phyloP scores from a whole-genome alignment of 1,140 invertebrate genomes.

The Zophobas atratus region DNA sequence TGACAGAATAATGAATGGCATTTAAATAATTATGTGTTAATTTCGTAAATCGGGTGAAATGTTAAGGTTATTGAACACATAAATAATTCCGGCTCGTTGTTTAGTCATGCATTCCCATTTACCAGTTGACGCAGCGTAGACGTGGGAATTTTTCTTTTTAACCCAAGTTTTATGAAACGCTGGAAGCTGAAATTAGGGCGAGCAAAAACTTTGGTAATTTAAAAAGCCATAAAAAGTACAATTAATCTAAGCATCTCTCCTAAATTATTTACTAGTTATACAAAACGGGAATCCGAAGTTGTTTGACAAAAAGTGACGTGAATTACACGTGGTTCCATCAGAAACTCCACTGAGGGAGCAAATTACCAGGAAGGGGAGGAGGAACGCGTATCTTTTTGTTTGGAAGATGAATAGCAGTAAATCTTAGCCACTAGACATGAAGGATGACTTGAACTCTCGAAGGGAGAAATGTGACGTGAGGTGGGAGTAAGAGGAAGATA shows the following conservation, averaged over 20 bases:
- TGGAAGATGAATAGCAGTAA: conserved; percentile 61
- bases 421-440: conserved; percentile 61
- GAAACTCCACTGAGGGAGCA: conserved; percentile 42
- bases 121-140: conserved; percentile 9
- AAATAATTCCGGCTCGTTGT: conserved; percentile 5
- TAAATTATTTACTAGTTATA: conserved; percentile 31
- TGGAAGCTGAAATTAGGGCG: not conserved
- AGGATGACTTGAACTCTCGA: conserved; percentile 57
- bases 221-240: conserved; percentile 20
- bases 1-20: not conserved
- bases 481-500: conserved; percentile 50
- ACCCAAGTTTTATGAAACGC: not conserved
- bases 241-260: conserved; percentile 3
- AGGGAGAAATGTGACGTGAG: conserved; percentile 54
- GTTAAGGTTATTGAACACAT: not conserved
- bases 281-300: conserved; percentile 9
- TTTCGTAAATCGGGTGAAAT: not conserved
- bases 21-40: conserved; percentile 1
- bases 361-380: conserved; percentile 49
- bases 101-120: conserved; percentile 10
- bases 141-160: not conserved
- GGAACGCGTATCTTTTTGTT: conserved; percentile 56
- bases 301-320: conserved; percentile 17
- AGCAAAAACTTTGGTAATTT: conserved; percentile 31
- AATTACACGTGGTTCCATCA: conserved; percentile 45